Evolutionary conservation across 2,113 vertebrate species (phyloP), one percentile per base, ranked within the genome.

Genomic region (Chaetura pelagica): DNA sequence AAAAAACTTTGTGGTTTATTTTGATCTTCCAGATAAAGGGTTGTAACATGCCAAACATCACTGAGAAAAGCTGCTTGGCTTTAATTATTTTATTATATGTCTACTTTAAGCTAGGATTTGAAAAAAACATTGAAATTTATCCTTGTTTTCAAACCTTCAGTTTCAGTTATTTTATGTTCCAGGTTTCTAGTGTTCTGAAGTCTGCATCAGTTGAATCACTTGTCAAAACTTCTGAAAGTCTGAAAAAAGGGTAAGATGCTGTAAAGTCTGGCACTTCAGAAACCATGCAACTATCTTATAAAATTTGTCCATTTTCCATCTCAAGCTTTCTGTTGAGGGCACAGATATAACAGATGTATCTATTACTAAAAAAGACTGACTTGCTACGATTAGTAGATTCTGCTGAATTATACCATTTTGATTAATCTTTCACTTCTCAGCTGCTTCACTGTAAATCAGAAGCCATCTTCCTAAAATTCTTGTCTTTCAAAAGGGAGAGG

Each of bases 151-250:
- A 79, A 82, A 34, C 26, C 23, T 85, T 72, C 38, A 38, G 19
- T 38, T 79, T 85, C 34, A 85, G 62, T 84, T 93, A 54, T 62
- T 95, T 94, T 87, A 67, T 5, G 4, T 87, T 32, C 26, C 62
- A 75, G 62, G 38, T 10, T 91, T 84, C 42, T 26, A 75, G 32
- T 68, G 58, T 59, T 90, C 71, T 83, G 58, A 90, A 88, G 58
- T 72, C 64, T 58, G 51, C n/a, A 90, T 78, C 79, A 79, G 44
- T 55, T 90, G 75, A 90, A 92, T 83, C 71, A 79, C 44, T 64
- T 92, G 82, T 92, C 85, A 93, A 93, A 94, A 89, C 10, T 85
- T 42, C 68, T 54, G n/a, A n/a, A 92, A 91, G 21, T 80, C 91
- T 67, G 8, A 10, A 49, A 57, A 54, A 69, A 59, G 42, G 26